These are phyloP conservation scores for Masnerella sp. DNA, from an alignment of 2,888 invertebrate species.

Conservation along the genomic window DNA sequence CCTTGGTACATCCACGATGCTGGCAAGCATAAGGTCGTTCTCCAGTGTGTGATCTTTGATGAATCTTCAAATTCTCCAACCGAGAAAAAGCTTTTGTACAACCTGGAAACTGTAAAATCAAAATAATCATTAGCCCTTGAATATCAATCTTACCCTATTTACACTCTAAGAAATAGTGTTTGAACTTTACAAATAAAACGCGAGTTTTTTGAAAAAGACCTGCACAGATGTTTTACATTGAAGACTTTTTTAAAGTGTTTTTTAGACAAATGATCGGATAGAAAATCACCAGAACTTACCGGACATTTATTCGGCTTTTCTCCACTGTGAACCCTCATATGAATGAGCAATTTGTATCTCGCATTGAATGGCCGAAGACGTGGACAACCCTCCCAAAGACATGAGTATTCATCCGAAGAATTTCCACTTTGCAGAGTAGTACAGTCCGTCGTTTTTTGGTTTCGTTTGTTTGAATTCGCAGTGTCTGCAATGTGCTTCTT, in stretches of 20 bases:
- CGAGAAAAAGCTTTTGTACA: constrained; percentile 98
- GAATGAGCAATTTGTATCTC: constrained; percentile 96
- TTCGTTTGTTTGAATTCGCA: constrained; percentile 57
- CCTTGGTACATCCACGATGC: constrained; percentile 93
- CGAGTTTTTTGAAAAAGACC: too few relatives aligned
- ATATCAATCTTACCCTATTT: too few relatives aligned
- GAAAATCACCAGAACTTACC: too few relatives aligned
- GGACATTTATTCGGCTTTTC: constrained; percentile 99
- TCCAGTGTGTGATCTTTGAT: constrained; percentile 96
- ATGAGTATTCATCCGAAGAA: constrained; percentile 88
- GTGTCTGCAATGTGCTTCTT: constrained; percentile 88
- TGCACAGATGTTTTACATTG: too few relatives aligned
- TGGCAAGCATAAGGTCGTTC: constrained; percentile 98
- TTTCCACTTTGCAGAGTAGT: too few relatives aligned
- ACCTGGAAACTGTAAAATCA: constrained; percentile 87
- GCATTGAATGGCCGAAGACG: constrained; percentile 96
- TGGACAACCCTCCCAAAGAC: constrained; percentile 95
- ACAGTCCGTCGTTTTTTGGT: too few relatives aligned
- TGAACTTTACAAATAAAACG: too few relatives aligned
- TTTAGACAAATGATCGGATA: too few relatives aligned
- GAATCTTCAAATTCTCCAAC: constrained; percentile 98
- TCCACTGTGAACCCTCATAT: constrained; percentile 98
- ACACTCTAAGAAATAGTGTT: too few relatives aligned
- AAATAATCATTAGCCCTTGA: background rate
- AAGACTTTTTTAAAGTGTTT: background rate